Conservation (phyloP, 2,888 invertebrate genomes). For the Oscheius myriophilus region DNA sequence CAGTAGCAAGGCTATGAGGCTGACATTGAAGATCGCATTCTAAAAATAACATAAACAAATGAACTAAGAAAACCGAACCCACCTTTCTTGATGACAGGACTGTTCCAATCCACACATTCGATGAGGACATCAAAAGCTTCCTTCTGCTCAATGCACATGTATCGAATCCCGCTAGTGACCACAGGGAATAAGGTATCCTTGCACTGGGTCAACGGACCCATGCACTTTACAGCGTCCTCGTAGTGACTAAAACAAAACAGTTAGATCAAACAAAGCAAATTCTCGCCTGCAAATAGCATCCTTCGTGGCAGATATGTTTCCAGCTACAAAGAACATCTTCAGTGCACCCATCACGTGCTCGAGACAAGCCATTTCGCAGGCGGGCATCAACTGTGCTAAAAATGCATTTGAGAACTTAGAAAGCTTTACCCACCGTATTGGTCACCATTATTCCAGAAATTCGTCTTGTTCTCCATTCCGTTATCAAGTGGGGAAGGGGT, state of each 20-base stretch:
- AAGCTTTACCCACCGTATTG: too few species aligned
- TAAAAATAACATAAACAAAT: conserved; percentile 2
- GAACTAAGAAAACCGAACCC: neutral
- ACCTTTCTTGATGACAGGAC: conserved; percentile 1
- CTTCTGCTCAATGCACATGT: too few species aligned
- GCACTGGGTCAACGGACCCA: conserved; percentile 20
- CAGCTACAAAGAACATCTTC: conserved; percentile 2
- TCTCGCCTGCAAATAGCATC: conserved; percentile 7
- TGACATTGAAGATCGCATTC: conserved; percentile 26
- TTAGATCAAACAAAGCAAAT: neutral
- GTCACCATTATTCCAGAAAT: too few species aligned
- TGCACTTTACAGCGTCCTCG: conserved; percentile 21
- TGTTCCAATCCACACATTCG: too few species aligned
- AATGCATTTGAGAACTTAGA: too few species aligned
- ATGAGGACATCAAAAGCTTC: too few species aligned
- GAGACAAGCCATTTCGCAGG: conserved; percentile 18
- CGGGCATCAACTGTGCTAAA: too few species aligned
- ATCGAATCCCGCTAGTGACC: too few species aligned
- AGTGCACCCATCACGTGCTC: neutral
- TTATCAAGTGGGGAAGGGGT: too few species aligned
- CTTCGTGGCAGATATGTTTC: conserved; percentile 6
- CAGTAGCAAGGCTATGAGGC: conserved; percentile 11
- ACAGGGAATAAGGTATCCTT: conserved; percentile 10
- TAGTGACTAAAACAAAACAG: conserved; percentile 21
- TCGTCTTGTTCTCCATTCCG: too few species aligned